phyloP scores from a whole-genome alignment of 2,888 invertebrate genomes.

The Chloroclysta siterata region DNA sequence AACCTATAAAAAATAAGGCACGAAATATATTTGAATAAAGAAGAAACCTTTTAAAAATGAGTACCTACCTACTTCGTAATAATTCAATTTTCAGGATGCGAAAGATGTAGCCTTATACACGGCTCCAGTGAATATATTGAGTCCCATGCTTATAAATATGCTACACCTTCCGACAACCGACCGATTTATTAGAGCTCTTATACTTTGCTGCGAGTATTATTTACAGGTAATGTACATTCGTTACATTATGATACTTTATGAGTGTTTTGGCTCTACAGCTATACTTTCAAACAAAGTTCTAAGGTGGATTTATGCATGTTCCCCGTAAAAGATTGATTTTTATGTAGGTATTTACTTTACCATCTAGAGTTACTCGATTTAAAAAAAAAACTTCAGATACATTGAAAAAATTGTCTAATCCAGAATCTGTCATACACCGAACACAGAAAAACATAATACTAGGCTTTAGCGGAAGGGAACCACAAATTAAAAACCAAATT shows the following conservation, averaged over 20 bases:
- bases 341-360: neutral
- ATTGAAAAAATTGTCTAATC: no score
- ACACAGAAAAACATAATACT: no score
- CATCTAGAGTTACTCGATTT: no score
- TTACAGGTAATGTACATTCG: slow-evolving; percentile 74
- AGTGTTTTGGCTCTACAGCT: slow-evolving; percentile 6
- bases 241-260: slow-evolving; percentile 23
- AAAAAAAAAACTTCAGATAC: no score
- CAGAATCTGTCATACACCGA: no score
- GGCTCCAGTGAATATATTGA: slow-evolving; percentile 80
- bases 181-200: slow-evolving; percentile 86
- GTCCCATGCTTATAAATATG: slow-evolving; percentile 85
- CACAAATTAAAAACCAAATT: no score
- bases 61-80: slow-evolving; percentile 18
- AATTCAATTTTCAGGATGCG: slow-evolving; percentile 64
- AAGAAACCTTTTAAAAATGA: neutral
- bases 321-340: neutral
- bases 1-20: no score
- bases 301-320: slow-evolving; percentile 1
- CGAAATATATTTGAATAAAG: neutral
- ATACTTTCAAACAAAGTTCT: slow-evolving; percentile 3
- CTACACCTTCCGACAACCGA: slow-evolving; percentile 86
- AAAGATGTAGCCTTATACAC: slow-evolving; percentile 84
- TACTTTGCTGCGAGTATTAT: slow-evolving; percentile 87
- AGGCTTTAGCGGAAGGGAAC: no score